phyloP scores from a whole-genome alignment of 2,888 invertebrate species.

The Petrolisthes manimaculis region DNA sequence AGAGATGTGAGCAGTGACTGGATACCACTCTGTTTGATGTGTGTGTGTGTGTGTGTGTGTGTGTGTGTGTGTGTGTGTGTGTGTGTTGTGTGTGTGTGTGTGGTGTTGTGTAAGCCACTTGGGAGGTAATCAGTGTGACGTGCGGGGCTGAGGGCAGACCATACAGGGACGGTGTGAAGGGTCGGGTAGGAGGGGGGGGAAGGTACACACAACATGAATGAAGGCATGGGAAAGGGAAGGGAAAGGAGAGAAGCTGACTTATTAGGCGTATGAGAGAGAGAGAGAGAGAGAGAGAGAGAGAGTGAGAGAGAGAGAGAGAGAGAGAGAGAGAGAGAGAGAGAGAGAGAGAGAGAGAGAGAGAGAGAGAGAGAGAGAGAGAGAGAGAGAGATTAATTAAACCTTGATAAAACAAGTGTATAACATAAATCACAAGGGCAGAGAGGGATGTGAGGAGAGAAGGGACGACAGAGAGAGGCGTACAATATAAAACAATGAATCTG shows the following conservation, averaged over 20 bases:
- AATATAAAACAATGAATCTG: too few species aligned
- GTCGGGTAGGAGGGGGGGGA: constrained; percentile 6
- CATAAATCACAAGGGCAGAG: too few species aligned
- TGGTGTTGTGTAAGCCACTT: not conserved
- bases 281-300: not conserved
- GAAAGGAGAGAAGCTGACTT: constrained; percentile 5
- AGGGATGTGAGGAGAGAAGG: too few species aligned
- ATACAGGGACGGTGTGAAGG: not conserved
- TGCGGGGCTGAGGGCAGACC: not conserved
- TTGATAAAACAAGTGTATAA: too few species aligned
- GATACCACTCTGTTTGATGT: too few species aligned
- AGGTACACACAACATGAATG: constrained; percentile 7
- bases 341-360: not conserved
- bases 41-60: constrained; percentile 8
- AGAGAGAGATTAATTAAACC: not conserved
- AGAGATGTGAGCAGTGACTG: too few species aligned
- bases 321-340: not conserved
- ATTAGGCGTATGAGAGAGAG: not conserved
- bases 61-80: constrained; percentile 6
- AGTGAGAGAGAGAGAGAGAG: not conserved
- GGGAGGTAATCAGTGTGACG: not conserved
- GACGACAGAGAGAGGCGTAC: too few species aligned
- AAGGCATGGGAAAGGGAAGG: constrained; percentile 6
- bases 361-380: not conserved
- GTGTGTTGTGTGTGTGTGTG: not conserved